Evolutionary conservation across 2,888 invertebrate genomes (phyloP), one percentile per base, ranked within the genome.

Genomic region (Micropterix aruncella): DNA sequence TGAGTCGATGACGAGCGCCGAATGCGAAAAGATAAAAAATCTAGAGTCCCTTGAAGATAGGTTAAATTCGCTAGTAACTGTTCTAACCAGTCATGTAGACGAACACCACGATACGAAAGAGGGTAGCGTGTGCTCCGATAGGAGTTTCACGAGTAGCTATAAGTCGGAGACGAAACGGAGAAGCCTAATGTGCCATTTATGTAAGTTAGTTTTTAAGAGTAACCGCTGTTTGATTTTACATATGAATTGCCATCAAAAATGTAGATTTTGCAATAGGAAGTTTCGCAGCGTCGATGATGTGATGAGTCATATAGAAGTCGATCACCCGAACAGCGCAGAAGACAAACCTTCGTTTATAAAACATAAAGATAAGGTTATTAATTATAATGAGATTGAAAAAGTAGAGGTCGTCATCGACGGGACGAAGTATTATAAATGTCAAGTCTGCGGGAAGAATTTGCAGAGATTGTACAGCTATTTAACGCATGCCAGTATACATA

Each of bases 401-500:
- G 59, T 56, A 1, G 54, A 49, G 44, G 55, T 58, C 42, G 59
- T 63, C 18, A 60, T 66, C 0, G 62, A 70, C 44, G 67, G 64
- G 3, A 60, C 60, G 17, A 55, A 62, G 12, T 69, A 68, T 51
- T 73, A 71, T 49, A 66, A 66, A 45, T 73, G 73, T 48, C 58
- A 63, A 44, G 61, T 66, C 37, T 73, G 72, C 45, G 66, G 66
- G 1, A 72, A 71, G 53, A 65, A 65, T 51, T 55, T 73, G 15
- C 70, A 70, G 0, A 40, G 50, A 27, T 38, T 49, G 2, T 46
- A 46, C 37, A 48, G 47, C 43, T 73, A 66, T 49, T 57, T 61
- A 5, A 68, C 66, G 65, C 73, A 73, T 47, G 60, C 64, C 54
- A 58, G 68, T 12, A 72, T 73, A 41, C 73, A 73, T 49, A 70